These are phyloP conservation scores for Sinocyclocheilus anophthalmus DNA, from an alignment of 2,113 vertebrate genomes.

Conservation along the genomic window DNA sequence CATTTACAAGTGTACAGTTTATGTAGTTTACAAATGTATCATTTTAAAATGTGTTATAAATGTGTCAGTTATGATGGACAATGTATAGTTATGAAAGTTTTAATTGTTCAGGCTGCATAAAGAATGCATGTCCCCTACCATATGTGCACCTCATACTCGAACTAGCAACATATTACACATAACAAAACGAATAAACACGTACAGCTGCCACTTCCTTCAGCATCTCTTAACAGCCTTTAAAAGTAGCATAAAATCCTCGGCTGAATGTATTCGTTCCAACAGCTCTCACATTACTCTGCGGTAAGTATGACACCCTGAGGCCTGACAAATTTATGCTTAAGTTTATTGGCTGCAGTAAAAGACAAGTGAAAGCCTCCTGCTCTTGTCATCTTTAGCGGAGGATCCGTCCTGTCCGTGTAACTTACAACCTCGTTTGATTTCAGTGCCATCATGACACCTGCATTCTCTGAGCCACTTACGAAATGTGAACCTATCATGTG, in stretches of 20 bases:
- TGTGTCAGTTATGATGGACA: too few species aligned
- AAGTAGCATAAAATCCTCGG: neutral
- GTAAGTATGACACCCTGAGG: conserved; percentile 4
- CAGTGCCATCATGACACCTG: neutral
- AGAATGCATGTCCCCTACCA: too few species aligned
- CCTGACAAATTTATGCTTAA: conserved; percentile 16
- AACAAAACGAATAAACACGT: neutral
- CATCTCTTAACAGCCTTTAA: neutral
- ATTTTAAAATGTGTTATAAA: too few species aligned
- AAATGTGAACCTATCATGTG: neutral
- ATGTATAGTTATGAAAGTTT: too few species aligned
- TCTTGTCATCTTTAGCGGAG: conserved; percentile 18
- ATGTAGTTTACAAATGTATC: too few species aligned
- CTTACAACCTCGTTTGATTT: neutral
- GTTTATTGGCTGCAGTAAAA: conserved; percentile 31
- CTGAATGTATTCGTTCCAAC: neutral
- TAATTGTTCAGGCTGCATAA: too few species aligned
- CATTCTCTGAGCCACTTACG: neutral
- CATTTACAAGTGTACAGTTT: too few species aligned
- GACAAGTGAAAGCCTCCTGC: conserved; percentile 29
- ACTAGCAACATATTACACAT: neutral
- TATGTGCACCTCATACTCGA: too few species aligned
- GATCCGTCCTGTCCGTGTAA: neutral
- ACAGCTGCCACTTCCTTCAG: neutral
- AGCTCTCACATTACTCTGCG: neutral